Conservation (phyloP, 2,797 vertebrate species). For the Sarcophilus harrisii region DNA sequence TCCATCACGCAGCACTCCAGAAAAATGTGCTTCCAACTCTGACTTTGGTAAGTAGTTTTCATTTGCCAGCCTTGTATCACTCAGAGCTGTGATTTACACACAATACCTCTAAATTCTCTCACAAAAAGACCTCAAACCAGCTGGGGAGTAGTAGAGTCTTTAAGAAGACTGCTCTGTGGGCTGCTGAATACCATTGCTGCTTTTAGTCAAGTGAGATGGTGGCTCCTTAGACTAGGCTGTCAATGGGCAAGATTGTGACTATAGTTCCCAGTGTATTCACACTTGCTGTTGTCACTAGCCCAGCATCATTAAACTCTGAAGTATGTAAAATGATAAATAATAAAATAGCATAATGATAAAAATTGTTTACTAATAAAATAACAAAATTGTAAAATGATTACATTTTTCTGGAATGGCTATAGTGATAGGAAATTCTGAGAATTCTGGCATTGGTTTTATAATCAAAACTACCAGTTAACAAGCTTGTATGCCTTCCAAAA, state of each 20-base stretch:
- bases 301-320: neutral
- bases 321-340: neutral
- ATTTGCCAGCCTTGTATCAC: neutral
- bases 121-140: neutral
- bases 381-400: neutral
- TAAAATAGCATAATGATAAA: neutral
- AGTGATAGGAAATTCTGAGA: neutral
- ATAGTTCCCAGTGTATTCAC: neutral
- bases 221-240: neutral
- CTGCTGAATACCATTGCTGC: no score
- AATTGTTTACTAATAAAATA: neutral
- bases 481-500: neutral
- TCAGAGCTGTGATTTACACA: neutral
- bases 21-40: neutral
- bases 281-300: neutral
- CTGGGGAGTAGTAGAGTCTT: neutral
- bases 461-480: neutral
- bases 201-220: neutral
- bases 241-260: neutral
- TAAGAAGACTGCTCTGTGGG: neutral
- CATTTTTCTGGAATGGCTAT: neutral
- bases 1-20: neutral
- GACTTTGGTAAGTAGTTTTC: neutral
- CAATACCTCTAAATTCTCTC: neutral
- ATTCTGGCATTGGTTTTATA: neutral